A percentile compares a stretch with the other conserved stretches of the same genome.
These are phyloP conservation scores for Dasypolia templi DNA, from an alignment of 2,888 invertebrate species.

Conservation along the genomic window DNA sequence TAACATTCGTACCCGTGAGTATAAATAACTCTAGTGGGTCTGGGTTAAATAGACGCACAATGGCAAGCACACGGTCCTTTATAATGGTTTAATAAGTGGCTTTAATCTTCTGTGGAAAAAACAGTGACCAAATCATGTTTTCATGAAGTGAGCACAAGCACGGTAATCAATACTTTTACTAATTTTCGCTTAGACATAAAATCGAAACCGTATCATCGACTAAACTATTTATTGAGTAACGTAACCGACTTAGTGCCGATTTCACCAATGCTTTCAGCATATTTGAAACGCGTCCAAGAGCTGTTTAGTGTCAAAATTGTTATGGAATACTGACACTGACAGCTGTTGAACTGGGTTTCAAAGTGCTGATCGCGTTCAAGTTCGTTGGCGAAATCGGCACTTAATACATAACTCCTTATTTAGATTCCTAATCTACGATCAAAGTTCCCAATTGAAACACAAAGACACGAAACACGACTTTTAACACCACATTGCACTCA, in stretches of 20 bases:
- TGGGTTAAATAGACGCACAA: not conserved
- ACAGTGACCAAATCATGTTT: not conserved
- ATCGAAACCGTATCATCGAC: not conserved
- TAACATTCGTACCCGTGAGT: not conserved
- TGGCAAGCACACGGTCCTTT: not conserved
- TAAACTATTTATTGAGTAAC: not conserved
- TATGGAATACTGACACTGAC: too few relatives aligned
- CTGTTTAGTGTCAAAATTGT: too few relatives aligned
- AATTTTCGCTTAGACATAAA: too few relatives aligned
- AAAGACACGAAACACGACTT: not conserved
- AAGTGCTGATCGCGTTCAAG: too few relatives aligned
- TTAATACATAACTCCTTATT: not conserved
- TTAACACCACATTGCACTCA: slow-evolving; percentile 7
- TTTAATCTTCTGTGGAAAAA: not conserved
- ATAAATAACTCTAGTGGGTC: not conserved
- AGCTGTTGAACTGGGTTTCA: too few relatives aligned
- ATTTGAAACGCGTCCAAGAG: too few relatives aligned
- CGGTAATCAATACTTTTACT: too few relatives aligned
- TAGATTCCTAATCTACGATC: not conserved
- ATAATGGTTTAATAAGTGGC: not conserved
- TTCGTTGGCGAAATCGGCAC: too few relatives aligned
- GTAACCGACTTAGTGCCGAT: not conserved
- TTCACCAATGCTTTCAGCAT: too few relatives aligned
- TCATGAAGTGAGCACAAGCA: too few relatives aligned
- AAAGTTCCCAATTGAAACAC: slow-evolving; percentile 10